Percentiles rank a stretch among this genome's conserved stretches.
Conservation (phyloP, 1,140 invertebrate genomes). For the Sipha flava region DNA sequence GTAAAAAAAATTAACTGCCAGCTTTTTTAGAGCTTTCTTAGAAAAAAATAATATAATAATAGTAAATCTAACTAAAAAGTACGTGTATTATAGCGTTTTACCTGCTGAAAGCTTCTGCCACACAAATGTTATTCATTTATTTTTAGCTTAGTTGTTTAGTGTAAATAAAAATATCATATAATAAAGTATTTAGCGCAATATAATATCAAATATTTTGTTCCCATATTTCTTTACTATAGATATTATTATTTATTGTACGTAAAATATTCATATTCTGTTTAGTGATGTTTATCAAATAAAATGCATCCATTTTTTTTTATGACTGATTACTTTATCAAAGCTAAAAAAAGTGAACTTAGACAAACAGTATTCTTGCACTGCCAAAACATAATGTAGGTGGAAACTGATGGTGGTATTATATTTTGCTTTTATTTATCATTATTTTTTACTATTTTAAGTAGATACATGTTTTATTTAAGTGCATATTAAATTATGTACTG, state of each 20-base stretch:
- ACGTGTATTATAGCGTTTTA: constrained; percentile 31
- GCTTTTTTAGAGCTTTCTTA: not conserved
- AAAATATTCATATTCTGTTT: not conserved
- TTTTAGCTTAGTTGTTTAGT: not conserved
- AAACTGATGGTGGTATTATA: not conserved
- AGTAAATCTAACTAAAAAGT: constrained; percentile 19
- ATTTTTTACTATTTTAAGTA: not conserved
- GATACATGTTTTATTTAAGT: not conserved
- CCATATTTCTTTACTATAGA: not conserved
- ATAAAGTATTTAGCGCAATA: not conserved
- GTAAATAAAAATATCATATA: not conserved
- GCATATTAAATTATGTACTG: not conserved
- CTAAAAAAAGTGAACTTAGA: not conserved
- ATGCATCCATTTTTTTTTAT: not conserved
- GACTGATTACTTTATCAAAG: not conserved
- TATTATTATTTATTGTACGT: not conserved
- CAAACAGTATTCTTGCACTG: not conserved
- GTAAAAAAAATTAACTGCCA: constrained; percentile 1
- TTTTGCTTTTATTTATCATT: not conserved
- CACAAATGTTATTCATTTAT: not conserved
- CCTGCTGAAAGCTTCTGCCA: constrained; percentile 32
- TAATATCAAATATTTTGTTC: not conserved
- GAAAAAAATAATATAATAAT: not conserved
- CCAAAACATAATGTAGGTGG: not conserved
- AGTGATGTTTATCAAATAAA: not conserved